These are phyloP conservation scores for Palythoa grandiflora DNA, from an alignment of 92 coral and sea anemone genomes.

Conservation along the genomic window DNA sequence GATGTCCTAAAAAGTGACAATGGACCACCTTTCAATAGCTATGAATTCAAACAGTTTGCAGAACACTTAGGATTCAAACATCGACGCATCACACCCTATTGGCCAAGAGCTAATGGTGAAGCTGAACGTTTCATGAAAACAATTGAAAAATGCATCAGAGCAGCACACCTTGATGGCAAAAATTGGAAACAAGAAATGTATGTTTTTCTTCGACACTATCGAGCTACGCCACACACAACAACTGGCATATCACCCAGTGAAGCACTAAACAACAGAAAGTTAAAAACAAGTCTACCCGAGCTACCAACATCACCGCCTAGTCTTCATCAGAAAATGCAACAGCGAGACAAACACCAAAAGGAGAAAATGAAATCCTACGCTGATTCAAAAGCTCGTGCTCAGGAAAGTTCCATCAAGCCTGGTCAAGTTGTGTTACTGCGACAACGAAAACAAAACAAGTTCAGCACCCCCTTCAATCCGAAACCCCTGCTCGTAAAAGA, in stretches of 20 bases:
- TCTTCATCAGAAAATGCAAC: conserved; percentile 16
- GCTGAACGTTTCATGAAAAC: conserved; percentile 3
- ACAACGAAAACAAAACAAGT: conserved; percentile 7
- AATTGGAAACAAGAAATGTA: conserved; percentile 13
- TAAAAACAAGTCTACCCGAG: conserved; percentile 57
- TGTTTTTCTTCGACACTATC: neutral
- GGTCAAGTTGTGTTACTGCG: conserved; percentile 6
- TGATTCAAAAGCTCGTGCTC: conserved; percentile 31
- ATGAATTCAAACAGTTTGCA: conserved; percentile 4
- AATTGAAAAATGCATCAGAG: neutral
- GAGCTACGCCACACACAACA: conserved; percentile 2
- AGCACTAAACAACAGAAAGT: conserved; percentile 60
- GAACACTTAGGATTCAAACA: neutral
- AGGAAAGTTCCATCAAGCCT: conserved; percentile 5
- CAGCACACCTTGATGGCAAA: conserved; percentile 18
- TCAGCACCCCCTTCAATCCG: conserved; percentile 19
- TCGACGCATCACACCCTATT: neutral
- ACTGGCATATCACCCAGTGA: conserved; percentile 43
- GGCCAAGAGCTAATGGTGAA: conserved; percentile 5
- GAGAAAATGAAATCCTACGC: conserved; percentile 18
- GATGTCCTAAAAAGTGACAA: conserved; percentile 50
- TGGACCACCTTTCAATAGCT: conserved; percentile 9
- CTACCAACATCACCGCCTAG: conserved; percentile 1
- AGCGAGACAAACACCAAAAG: neutral
- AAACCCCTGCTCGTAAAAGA: conserved; percentile 31